Conservation (phyloP, 2,113 vertebrate genomes). For the Seriola rivoliana region DNA sequence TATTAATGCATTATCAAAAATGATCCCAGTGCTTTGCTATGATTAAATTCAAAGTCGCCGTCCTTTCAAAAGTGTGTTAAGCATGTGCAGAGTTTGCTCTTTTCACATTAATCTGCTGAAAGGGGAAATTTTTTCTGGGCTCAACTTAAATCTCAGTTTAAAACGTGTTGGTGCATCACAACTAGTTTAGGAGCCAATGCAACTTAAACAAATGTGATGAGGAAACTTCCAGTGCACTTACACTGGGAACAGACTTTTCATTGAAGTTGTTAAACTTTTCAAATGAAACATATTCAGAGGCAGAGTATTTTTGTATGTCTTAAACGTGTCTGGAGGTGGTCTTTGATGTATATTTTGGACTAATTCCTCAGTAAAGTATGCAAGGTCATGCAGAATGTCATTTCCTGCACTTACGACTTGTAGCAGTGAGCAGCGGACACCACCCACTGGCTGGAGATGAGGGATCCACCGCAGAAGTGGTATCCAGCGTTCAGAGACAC, state of each 20-base stretch:
- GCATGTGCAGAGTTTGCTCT: background rate
- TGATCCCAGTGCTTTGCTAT: background rate
- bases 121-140: background rate
- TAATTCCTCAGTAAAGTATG: background rate
- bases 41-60: background rate
- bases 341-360: background rate
- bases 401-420: conserved; percentile 79
- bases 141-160: background rate
- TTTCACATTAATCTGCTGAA: background rate
- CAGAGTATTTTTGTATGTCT: background rate
- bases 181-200: background rate
- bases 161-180: background rate
- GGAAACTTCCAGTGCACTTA: background rate
- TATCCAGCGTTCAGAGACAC: conserved; percentile 86
- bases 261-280: background rate
- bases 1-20: background rate
- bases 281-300: background rate
- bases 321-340: background rate
- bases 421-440: conserved; percentile 88
- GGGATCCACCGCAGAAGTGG: conserved; percentile 82
- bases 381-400: background rate
- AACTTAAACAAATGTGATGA: background rate
- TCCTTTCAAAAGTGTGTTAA: background rate
- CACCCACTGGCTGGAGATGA: conserved; percentile 86
- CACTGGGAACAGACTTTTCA: background rate